Evolutionary conservation across 2,113 vertebrate genomes (phyloP).

Genomic region (Oryzias melastigma): DNA sequence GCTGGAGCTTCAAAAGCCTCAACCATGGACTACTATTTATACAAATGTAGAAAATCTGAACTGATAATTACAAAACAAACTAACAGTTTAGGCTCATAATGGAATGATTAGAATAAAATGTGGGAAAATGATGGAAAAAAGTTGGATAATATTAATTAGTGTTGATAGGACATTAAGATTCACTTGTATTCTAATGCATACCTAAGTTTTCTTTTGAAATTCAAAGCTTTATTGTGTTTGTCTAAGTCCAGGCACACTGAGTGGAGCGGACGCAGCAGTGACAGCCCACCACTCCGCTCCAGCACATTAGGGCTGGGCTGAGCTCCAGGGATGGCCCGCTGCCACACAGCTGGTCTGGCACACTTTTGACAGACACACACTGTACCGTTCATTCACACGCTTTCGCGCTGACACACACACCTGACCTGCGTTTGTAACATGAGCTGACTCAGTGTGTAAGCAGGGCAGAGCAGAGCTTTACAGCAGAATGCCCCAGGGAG

Average conservation of each 20-base stretch:
- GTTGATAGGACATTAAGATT: no score
- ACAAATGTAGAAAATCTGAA: no score
- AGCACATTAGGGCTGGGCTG: slow-evolving; percentile 55
- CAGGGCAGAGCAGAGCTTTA: slow-evolving; percentile 63
- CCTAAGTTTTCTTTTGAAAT: not conserved
- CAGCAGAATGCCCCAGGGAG: slow-evolving; percentile 58
- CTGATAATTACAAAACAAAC: no score
- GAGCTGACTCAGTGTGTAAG: slow-evolving; percentile 62
- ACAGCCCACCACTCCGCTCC: slow-evolving; percentile 47
- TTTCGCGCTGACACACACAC: slow-evolving; percentile 40
- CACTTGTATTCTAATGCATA: no score
- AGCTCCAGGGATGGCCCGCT: slow-evolving; percentile 57
- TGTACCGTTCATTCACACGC: slow-evolving; percentile 51
- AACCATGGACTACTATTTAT: no score
- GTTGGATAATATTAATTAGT: no score
- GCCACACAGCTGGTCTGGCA: slow-evolving; percentile 64
- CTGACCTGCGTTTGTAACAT: slow-evolving; percentile 70
- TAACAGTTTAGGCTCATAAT: no score
- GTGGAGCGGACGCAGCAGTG: slow-evolving; percentile 30
- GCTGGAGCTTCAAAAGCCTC: no score
- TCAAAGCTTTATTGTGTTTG: not conserved
- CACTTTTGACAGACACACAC: slow-evolving; percentile 42
- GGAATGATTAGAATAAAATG: no score
- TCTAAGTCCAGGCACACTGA: slow-evolving; percentile 12
- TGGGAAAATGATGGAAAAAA: no score